Conservation (phyloP, 2,888 invertebrate genomes). For the Ischnura elegans region DNA sequence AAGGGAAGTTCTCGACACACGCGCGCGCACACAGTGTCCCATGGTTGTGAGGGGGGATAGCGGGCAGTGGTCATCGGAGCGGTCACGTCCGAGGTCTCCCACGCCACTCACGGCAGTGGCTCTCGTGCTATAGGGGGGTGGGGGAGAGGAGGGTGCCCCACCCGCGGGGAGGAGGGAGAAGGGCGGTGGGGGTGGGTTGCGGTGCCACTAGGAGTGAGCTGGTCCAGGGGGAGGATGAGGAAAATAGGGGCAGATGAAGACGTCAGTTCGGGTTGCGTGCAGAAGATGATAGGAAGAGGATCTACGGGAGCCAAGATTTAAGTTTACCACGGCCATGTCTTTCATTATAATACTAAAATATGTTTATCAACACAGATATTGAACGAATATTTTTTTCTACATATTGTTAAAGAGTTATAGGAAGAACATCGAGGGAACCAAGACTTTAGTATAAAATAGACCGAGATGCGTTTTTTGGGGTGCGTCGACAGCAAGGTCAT, state of each 20-base stretch:
- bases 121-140: neutral
- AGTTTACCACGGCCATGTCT: too few relatives aligned
- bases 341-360: too few relatives aligned
- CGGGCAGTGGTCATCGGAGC: neutral
- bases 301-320: too few relatives aligned
- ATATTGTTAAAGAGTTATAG: too few relatives aligned
- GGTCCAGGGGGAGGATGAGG: neutral
- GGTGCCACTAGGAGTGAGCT: too few relatives aligned
- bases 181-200: neutral
- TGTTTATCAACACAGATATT: too few relatives aligned
- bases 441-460: too few relatives aligned
- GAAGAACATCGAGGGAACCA: too few relatives aligned
- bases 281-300: neutral
- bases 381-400: too few relatives aligned
- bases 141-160: neutral
- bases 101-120: constrained; percentile 53
- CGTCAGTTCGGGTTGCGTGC: too few relatives aligned
- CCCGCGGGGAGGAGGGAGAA: neutral
- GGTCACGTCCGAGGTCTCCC: constrained; percentile 60
- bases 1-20: neutral
- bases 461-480: too few relatives aligned
- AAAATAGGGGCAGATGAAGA: neutral
- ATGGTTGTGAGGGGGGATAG: neutral
- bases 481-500: too few relatives aligned
- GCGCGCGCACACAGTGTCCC: neutral